Conservation (phyloP, 2,797 vertebrate species). For the Nannoperca australis region DNA sequence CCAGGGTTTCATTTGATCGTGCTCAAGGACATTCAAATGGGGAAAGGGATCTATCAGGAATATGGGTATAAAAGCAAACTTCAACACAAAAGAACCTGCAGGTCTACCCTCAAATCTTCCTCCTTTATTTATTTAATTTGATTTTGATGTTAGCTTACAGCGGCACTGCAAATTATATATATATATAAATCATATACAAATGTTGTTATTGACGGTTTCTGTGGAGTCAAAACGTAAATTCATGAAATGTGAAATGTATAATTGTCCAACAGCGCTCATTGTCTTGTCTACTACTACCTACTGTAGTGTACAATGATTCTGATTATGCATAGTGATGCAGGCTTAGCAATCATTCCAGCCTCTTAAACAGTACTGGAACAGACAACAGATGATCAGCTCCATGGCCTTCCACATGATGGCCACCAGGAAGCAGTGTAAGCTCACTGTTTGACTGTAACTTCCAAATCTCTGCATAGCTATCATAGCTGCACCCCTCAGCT, state of each 20-base stretch:
- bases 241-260: not conserved
- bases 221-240: not conserved
- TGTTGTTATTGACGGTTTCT: not conserved
- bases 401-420: not conserved
- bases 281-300: not conserved
- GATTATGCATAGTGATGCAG: not conserved
- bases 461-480: constrained; percentile 43
- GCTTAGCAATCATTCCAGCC: not conserved
- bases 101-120: too few relatives aligned
- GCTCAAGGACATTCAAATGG: not conserved
- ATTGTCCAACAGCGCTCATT: not conserved
- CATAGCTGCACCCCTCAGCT: constrained; percentile 20
- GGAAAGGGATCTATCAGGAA: not conserved
- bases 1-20: not conserved
- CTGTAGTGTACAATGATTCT: not conserved
- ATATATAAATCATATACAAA: not conserved
- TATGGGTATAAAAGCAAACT: not conserved
- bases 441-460: constrained; percentile 2
- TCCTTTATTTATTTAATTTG: too few relatives aligned
- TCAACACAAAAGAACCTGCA: not conserved
- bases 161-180: too few relatives aligned
- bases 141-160: too few relatives aligned
- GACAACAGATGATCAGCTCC: not conserved
- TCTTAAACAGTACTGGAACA: not conserved
- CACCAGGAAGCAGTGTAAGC: constrained; percentile 63